Evolutionary conservation across 2,797 vertebrate species (phyloP).

Genomic region (Lacerta viridis): DNA sequence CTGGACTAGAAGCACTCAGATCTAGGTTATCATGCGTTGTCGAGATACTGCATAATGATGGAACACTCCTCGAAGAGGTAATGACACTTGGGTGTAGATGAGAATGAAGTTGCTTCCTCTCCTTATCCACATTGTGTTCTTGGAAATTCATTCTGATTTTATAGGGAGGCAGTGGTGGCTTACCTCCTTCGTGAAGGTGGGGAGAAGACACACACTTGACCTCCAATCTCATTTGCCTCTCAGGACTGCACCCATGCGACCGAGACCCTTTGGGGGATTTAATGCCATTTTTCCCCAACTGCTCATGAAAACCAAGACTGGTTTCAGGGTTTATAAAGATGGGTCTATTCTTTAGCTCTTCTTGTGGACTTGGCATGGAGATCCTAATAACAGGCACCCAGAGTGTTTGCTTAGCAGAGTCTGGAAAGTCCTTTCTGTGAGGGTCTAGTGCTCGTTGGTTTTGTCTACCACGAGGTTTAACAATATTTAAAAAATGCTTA

Average conservation of each 20-base stretch:
- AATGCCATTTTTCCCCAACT: conserved; percentile 30
- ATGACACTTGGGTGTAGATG: conserved; percentile 20
- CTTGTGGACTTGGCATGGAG: conserved; percentile 53
- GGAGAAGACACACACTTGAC: conserved; percentile 56
- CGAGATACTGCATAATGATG: conserved; percentile 47
- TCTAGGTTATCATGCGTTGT: conserved; percentile 24
- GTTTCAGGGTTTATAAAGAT: conserved; percentile 32
- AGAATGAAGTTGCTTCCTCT: conserved; percentile 18
- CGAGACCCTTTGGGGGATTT: conserved; percentile 53
- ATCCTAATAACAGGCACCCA: conserved; percentile 38
- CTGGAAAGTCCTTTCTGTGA: conserved; percentile 51
- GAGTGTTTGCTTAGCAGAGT: conserved; percentile 52
- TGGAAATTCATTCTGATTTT: conserved; percentile 35
- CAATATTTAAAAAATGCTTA: conserved; percentile 80
- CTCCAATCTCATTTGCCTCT: conserved; percentile 50
- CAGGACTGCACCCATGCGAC: conserved; percentile 62
- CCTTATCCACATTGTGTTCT: conserved; percentile 32
- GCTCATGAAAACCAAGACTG: conserved; percentile 57
- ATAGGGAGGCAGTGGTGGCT: conserved; percentile 22
- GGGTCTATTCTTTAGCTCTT: conserved; percentile 40
- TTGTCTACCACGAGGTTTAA: conserved; percentile 68
- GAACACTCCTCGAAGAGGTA: conserved; percentile 36
- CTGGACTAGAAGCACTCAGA: conserved; percentile 41
- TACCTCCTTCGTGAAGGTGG: conserved; percentile 51
- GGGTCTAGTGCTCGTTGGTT: conserved; percentile 40